phyloP scores from a whole-genome alignment of 2,888 invertebrate species.

The Lasius fuliginosus region DNA sequence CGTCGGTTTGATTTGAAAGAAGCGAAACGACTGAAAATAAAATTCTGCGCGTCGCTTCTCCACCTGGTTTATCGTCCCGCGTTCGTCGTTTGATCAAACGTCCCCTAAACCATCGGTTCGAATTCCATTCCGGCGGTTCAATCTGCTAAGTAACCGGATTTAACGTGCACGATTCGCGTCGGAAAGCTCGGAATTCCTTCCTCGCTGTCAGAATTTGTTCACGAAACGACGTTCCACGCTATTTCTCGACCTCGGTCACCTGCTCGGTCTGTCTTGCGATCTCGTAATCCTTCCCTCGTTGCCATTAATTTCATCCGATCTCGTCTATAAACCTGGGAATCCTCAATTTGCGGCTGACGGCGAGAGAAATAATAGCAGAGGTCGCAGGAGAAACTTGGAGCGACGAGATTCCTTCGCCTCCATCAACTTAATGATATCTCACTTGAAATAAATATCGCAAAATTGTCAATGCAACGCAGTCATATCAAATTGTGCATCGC shows the following conservation, averaged over 20 bases:
- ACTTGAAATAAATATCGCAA: background rate
- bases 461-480: constrained; percentile 22
- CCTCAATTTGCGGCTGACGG: constrained; percentile 71
- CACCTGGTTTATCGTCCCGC: constrained; percentile 30
- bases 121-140: constrained; percentile 53
- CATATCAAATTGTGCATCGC: constrained; percentile 26
- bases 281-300: constrained; percentile 38
- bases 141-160: constrained; percentile 73
- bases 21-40: constrained; percentile 33
- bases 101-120: constrained; percentile 37
- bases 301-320: constrained; percentile 31
- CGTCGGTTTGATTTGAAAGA: constrained; percentile 24
- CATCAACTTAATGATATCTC: constrained; percentile 14
- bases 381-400: constrained; percentile 16
- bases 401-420: background rate
- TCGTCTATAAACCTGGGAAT: constrained; percentile 72
- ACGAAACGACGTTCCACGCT: constrained; percentile 49
- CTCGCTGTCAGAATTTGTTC: constrained; percentile 42
- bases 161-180: constrained; percentile 41
- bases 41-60: constrained; percentile 13
- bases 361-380: constrained; percentile 65
- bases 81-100: constrained; percentile 45
- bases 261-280: constrained; percentile 51
- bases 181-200: constrained; percentile 35
- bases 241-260: constrained; percentile 46